Evolutionary conservation across 2,113 vertebrate species (phyloP).

Genomic region (Urocynchramus pylzowi): DNA sequence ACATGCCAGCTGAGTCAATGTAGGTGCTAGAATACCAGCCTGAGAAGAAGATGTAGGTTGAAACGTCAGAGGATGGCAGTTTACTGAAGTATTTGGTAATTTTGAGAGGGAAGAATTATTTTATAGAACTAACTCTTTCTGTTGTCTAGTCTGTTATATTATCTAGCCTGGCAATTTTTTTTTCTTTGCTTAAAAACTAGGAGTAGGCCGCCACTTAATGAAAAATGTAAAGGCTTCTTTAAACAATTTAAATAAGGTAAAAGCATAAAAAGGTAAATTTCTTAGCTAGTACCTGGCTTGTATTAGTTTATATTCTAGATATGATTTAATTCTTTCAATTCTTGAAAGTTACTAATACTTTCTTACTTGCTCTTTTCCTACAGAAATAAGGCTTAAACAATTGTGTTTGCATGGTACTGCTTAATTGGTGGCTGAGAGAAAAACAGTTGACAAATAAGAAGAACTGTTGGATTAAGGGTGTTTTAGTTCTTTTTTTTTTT

Average conservation of each 20-base stretch:
- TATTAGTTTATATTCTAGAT: background rate
- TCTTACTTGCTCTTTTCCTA: background rate
- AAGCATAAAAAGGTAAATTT: background rate
- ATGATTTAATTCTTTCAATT: background rate
- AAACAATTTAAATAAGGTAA: background rate
- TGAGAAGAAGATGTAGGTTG: background rate
- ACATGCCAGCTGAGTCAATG: background rate
- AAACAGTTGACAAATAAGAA: background rate
- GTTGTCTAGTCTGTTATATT: background rate
- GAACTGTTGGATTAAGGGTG: background rate
- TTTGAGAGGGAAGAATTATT: background rate
- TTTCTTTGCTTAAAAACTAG: background rate
- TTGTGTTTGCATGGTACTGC: background rate
- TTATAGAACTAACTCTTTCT: background rate
- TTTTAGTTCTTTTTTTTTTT: background rate
- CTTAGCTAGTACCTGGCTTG: background rate
- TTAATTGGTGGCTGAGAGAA: background rate
- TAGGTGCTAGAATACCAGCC: rapidly evolving
- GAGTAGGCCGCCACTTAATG: background rate
- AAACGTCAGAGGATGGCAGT: background rate
- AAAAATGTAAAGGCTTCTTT: background rate
- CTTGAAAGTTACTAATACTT: background rate
- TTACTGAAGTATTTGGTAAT: background rate
- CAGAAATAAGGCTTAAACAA: background rate
- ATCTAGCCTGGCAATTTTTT: background rate